phyloP scores from a whole-genome alignment of 2,888 invertebrate genomes.

The Iphiclides podalirius region DNA sequence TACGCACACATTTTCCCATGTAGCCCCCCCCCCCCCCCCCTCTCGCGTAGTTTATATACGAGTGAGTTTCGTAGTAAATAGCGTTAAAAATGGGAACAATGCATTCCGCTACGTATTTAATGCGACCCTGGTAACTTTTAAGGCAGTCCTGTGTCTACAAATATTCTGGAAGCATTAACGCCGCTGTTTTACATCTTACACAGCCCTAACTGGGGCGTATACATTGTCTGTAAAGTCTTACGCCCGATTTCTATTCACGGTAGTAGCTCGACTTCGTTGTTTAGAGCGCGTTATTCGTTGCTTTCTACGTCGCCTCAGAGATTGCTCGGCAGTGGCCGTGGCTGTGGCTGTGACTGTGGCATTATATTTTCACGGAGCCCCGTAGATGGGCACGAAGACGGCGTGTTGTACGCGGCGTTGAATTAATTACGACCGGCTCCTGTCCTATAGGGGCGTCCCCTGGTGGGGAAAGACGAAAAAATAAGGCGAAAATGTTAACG shows the following conservation, averaged over 20 bases:
- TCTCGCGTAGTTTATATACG: too few species aligned
- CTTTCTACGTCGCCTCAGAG: neutral
- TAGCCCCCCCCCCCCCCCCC: too few species aligned
- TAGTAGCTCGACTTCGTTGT: conserved; percentile 9
- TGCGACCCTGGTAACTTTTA: too few species aligned
- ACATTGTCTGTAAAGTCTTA: conserved; percentile 10
- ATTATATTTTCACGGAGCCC: conserved; percentile 9
- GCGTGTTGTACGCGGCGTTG: conserved; percentile 32
- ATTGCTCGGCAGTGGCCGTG: conserved; percentile 28
- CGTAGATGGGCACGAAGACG: conserved; percentile 30
- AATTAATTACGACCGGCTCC: conserved; percentile 32
- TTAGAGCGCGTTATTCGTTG: conserved; percentile 1
- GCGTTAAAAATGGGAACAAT: too few species aligned
- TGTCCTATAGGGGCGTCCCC: conserved; percentile 37
- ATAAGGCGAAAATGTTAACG: conserved; percentile 47
- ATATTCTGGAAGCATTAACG: neutral
- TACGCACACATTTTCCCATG: conserved; percentile 9
- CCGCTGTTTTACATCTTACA: too few species aligned
- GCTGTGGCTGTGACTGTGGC: conserved; percentile 3
- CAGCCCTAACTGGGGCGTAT: neutral
- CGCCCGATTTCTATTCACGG: conserved; percentile 12
- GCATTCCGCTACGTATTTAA: too few species aligned
- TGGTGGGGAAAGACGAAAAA: conserved; percentile 38
- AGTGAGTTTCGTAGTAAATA: too few species aligned
- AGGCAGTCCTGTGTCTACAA: too few species aligned